Base-by-base conservation (phyloP, 2,888 invertebrate species). In the Dryobota labecula region DNA sequence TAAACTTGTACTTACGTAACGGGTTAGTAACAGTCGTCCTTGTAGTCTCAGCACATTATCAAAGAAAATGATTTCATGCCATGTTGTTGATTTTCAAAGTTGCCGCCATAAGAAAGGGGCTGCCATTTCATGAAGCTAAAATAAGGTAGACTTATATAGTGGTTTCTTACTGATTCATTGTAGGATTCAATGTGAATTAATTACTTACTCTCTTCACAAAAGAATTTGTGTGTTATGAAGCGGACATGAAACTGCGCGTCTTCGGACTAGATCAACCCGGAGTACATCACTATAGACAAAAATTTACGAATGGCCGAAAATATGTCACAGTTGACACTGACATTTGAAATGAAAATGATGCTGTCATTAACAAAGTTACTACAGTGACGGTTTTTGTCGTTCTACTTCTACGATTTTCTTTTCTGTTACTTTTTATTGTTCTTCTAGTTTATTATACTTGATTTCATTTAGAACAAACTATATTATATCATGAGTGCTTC, bases 401-500 rank as follows among this genome's bases (percentile, higher is more conserved):
- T 30, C 18, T 18, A 33, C 15, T 38, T 45, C 13, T 43, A 8
- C 4, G 18, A 15, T 51, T 54, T 74, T 66, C 24, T 33, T 66
- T 58, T 57, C 18, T 30, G 36, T 74, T 72, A 5, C 13, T 33
- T 38, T 41, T 57, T 49, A 11, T n/a, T 18, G 1, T 45, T 51
- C 30, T 74, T 57, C 27, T 18, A 38, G 1, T 0, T 49, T 7
- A 30, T 38, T 49, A 24, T 15, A 57, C 8, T 67, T 51, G 24
- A 64, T 64, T 54, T 54, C 20, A 38, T 41, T 56, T 45, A 18
- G 18, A 58, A 58, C 18, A 45, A 75, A 67, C 20, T 74, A 8
- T 15, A 74, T 53, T 62, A 45, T 41, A 47, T 4, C 24, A 56
- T 27, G 18, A 45, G 38, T 58, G 24, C 24, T 74, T n/a, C 41